Conservation (phyloP, 2,888 invertebrate genomes). For the Tillus elongatus region DNA sequence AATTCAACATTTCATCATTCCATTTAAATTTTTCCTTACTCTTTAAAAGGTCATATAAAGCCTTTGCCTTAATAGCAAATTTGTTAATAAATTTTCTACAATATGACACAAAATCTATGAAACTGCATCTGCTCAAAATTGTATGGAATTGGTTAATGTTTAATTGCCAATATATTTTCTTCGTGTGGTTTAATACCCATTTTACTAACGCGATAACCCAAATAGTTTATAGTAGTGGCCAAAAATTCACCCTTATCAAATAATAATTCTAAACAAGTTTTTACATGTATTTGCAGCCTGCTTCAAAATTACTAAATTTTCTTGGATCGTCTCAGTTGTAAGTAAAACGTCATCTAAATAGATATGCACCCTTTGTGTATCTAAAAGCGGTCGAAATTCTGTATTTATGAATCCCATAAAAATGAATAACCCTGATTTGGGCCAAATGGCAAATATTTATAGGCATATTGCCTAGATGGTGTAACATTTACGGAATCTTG, state of each 20-base stretch:
- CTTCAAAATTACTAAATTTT: constrained; percentile 14
- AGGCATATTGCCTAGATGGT: constrained; percentile 24
- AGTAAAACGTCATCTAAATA: constrained; percentile 21
- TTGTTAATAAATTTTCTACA: constrained; percentile 12
- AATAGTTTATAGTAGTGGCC: constrained; percentile 10
- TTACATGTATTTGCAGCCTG: constrained; percentile 9
- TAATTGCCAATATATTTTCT: constrained; percentile 9
- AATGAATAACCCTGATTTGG: constrained; percentile 21
- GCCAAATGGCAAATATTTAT: constrained; percentile 24
- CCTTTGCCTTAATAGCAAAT: constrained; percentile 5
- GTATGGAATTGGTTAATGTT: constrained; percentile 13
- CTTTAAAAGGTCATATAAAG: constrained; percentile 5
- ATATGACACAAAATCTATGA: constrained; percentile 13
- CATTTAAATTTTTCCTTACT: not conserved
- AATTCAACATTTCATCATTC: too few relatives aligned
- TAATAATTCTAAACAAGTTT: constrained; percentile 11
- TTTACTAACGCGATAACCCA: constrained; percentile 11
- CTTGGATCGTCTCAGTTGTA: constrained; percentile 13
- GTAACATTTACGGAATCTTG: constrained; percentile 19
- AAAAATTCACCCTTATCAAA: constrained; percentile 17
- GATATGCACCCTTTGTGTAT: constrained; percentile 10
- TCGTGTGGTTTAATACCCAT: constrained; percentile 11
- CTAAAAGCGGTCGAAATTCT: constrained; percentile 15
- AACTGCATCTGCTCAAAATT: constrained; percentile 12
- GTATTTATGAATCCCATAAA: constrained; percentile 19